Evolutionary conservation across 92 coral and sea anemone genomes (phyloP).

Genomic region (Siderastrea siderea): DNA sequence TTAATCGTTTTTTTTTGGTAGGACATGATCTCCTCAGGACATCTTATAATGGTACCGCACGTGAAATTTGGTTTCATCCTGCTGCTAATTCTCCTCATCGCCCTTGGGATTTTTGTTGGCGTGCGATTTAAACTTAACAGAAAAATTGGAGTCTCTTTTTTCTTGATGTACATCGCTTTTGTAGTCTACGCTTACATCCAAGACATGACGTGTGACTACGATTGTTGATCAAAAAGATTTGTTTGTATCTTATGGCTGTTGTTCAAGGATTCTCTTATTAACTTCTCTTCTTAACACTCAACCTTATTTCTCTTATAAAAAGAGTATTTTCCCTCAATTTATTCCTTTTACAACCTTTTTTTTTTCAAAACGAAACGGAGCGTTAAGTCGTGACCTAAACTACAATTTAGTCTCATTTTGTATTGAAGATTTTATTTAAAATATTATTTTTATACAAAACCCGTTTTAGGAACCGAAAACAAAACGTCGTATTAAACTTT

Average conservation of each 20-base stretch:
- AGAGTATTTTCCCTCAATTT: neutral
- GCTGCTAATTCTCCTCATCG: constrained; percentile 80
- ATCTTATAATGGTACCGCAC: constrained; percentile 87
- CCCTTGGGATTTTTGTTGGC: constrained; percentile 73
- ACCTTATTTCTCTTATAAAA: neutral
- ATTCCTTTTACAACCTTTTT: neutral
- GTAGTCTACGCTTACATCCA: constrained; percentile 95
- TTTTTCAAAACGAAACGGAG: neutral
- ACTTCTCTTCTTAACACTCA: neutral
- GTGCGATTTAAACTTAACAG: constrained; percentile 85
- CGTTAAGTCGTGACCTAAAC: neutral
- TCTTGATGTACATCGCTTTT: constrained; percentile 84
- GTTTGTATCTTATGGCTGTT: neutral
- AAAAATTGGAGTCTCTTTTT: constrained; percentile 82
- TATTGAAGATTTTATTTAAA: constrained; percentile 1
- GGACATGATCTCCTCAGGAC: constrained; percentile 76
- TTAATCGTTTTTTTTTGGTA: constrained; percentile 17
- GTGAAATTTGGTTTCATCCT: constrained; percentile 96
- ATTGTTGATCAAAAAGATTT: constrained; percentile 65
- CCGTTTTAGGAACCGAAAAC: neutral
- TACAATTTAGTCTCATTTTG: neutral
- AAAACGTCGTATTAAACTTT: neutral
- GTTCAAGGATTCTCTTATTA: neutral
- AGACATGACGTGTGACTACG: constrained; percentile 85
- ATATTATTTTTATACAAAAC: constrained; percentile 28